phyloP scores from a whole-genome alignment of 1,140 invertebrate species.

The Pogonognathellus flavescens region DNA sequence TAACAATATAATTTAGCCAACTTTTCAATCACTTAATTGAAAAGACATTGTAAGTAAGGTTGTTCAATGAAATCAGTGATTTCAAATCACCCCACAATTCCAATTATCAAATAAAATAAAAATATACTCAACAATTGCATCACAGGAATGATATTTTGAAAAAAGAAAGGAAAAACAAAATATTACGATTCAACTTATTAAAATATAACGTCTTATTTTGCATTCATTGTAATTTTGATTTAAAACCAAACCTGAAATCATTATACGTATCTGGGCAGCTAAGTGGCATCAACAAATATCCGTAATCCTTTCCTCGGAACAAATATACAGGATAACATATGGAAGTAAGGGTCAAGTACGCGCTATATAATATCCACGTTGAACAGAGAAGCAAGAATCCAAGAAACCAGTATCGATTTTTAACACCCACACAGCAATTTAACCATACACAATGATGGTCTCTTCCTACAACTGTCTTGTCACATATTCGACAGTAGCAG shows the following conservation, averaged over 20 bases:
- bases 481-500: constrained; percentile 70
- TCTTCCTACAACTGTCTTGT: constrained; percentile 70
- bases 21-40: too few relatives aligned
- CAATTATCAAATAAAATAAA: too few relatives aligned
- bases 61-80: too few relatives aligned
- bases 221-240: too few relatives aligned
- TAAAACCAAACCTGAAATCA: constrained; percentile 56
- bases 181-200: too few relatives aligned
- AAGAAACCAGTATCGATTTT: constrained; percentile 58
- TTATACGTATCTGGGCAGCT: constrained; percentile 57
- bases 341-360: constrained; percentile 47
- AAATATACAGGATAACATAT: constrained; percentile 54
- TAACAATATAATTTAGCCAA: too few relatives aligned
- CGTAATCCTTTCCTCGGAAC: constrained; percentile 23
- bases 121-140: too few relatives aligned
- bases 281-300: constrained; percentile 45
- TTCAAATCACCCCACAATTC: too few relatives aligned
- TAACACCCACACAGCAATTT: constrained; percentile 59
- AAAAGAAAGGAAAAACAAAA: too few relatives aligned
- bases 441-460: constrained; percentile 73
- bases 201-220: too few relatives aligned
- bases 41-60: too few relatives aligned
- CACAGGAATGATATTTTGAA: too few relatives aligned
- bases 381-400: constrained; percentile 23
- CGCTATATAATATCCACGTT: constrained; percentile 36